phyloP scores from a whole-genome alignment of 2,113 vertebrate genomes.

The Rhinopomastus cyanomelas region DNA sequence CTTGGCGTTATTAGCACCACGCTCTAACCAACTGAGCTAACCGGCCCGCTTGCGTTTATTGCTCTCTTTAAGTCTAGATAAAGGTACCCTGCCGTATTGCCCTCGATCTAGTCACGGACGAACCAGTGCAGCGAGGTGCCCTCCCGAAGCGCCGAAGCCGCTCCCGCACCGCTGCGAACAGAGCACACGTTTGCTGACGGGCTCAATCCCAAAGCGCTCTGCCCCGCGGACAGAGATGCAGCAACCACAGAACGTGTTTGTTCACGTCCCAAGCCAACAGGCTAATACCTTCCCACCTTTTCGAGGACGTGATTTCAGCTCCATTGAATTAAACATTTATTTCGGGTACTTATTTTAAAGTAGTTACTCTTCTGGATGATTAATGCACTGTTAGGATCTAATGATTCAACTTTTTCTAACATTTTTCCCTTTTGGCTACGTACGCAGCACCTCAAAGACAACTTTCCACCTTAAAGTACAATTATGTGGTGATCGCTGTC shows the following conservation, averaged over 20 bases:
- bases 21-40: constrained; percentile 77
- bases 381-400: background rate
- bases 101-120: too few species aligned
- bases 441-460: background rate
- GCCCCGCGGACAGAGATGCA: rapidly evolving
- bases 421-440: background rate
- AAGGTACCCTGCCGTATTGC: too few species aligned
- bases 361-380: background rate
- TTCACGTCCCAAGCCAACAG: background rate
- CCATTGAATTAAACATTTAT: background rate
- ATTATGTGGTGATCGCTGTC: too few species aligned
- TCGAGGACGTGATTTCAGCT: background rate
- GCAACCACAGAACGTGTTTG: rapidly evolving
- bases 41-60: background rate
- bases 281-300: background rate
- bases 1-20: constrained; percentile 74
- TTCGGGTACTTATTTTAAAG: background rate
- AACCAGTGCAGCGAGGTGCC: too few species aligned
- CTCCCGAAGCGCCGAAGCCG: too few species aligned
- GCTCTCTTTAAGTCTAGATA: too few species aligned
- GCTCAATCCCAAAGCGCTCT: rapidly evolving
- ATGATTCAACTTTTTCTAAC: too few species aligned
- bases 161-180: rapidly evolving
- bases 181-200: rapidly evolving
- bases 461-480: background rate